phyloP scores from a whole-genome alignment of 2,888 invertebrate species.

The Eulithis prunata region DNA sequence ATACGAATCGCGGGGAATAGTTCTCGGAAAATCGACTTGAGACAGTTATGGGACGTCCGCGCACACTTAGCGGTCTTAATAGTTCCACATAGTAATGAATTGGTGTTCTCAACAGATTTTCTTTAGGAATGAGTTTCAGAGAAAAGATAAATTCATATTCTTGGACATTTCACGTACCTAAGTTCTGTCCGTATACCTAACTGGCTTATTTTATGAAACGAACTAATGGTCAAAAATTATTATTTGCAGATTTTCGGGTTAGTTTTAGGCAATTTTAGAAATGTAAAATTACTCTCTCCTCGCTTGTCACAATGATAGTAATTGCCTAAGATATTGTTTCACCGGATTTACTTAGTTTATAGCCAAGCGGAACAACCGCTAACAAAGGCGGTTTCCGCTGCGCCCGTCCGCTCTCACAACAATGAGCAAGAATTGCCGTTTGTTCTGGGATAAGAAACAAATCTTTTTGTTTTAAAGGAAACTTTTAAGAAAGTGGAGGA shows the following conservation, averaged over 20 bases:
- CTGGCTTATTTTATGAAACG: too few relatives aligned
- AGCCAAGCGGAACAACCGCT: slow-evolving; percentile 13
- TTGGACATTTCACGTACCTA: too few relatives aligned
- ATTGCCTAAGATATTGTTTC: background rate
- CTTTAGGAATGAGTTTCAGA: background rate
- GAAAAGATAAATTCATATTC: background rate
- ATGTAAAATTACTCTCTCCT: too few relatives aligned
- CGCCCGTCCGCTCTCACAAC: slow-evolving; percentile 25
- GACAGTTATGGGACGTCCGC: slow-evolving; percentile 26
- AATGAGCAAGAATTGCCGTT: slow-evolving; percentile 59
- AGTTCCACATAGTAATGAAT: slow-evolving; percentile 1
- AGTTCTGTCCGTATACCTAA: too few relatives aligned
- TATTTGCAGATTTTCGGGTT: too few relatives aligned
- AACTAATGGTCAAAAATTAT: too few relatives aligned
- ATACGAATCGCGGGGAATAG: slow-evolving; percentile 40
- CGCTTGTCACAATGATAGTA: too few relatives aligned
- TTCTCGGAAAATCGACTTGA: slow-evolving; percentile 37
- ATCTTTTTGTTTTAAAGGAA: slow-evolving; percentile 81
- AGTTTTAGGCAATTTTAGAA: too few relatives aligned
- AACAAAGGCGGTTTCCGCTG: slow-evolving; percentile 30
- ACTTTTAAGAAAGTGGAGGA: slow-evolving; percentile 81
- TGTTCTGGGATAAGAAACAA: slow-evolving; percentile 75
- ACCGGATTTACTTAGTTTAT: background rate
- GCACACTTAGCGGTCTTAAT: slow-evolving; percentile 16
- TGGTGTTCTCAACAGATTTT: background rate